Evolutionary conservation across 2,113 vertebrate genomes (phyloP), one percentile per base, ranked within the genome.

Genomic region (Podiceps cristatus): DNA sequence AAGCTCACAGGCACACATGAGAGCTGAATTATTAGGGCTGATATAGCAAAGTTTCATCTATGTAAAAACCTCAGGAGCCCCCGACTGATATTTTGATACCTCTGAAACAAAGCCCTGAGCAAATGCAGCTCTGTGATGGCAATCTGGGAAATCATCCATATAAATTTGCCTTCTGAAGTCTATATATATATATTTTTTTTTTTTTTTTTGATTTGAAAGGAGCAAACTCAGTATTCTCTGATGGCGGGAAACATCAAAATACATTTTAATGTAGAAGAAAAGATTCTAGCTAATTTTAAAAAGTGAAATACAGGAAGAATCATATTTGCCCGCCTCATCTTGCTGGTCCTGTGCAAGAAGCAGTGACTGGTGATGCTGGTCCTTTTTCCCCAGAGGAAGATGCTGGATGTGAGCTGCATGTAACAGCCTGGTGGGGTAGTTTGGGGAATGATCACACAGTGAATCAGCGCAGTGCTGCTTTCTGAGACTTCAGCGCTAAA

Each of bases 401-500:
- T 50, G 52, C 80, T 77, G 66, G 45, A 47, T 23, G 50, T 35
- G 29, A 90, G 25, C 63, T 59, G 58, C 2, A 0, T 18, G 10
- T 40, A 67, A 73, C 14, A 86, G 37, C 52, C 66, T 31, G 42
- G 40, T 47, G 49, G 16, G 2, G 4, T 31, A 13, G 18, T 37
- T 20, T 76, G 52, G n/a, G 5, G 40, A 67, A 45, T 2, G 16
- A 40, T 67, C 58, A 42, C 83, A 56, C 27, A 62, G 27, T 0
- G 0, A 77, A 58, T 56, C 5, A 0, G 13, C 91, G 49, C 24
- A 5, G 18, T 29, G 49, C 55, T 67, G 25, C 47, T 81, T 44
- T 35, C 35, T 0, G 0, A 76, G 56, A 63, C 29, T 35, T 76
- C 15, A 3, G 10, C 2, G 1, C 31, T 69, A 47, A 66, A 18